Percentiles rank a stretch among this genome's conserved stretches.
phyloP scores from a whole-genome alignment of 2,113 vertebrate genomes.

The Picathartes gymnocephalus region DNA sequence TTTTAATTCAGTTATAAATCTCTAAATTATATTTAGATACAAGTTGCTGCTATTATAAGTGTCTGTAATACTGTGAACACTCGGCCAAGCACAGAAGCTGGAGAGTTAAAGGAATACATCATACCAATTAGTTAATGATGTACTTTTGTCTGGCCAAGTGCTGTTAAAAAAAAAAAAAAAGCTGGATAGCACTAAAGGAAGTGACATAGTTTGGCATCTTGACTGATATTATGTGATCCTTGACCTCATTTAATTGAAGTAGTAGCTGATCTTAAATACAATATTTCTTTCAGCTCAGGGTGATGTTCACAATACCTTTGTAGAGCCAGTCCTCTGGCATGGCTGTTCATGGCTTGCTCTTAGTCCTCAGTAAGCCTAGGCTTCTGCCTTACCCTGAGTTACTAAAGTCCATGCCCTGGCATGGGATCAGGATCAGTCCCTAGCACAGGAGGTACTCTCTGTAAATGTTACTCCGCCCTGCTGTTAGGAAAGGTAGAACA shows the following conservation, averaged over 20 bases:
- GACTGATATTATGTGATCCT: background rate
- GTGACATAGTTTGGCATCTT: conserved; percentile 14
- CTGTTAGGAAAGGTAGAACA: background rate
- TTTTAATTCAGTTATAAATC: background rate
- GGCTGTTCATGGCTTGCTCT: background rate
- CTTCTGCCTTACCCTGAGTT: background rate
- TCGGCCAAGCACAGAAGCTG: background rate
- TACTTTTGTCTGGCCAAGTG: conserved; percentile 8
- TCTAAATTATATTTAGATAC: background rate
- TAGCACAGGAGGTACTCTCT: background rate
- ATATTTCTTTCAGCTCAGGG: background rate
- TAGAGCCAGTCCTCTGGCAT: background rate
- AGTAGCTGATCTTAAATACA: background rate
- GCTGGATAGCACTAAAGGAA: conserved; percentile 25
- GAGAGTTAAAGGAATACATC: conserved; percentile 19
- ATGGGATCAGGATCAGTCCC: background rate
- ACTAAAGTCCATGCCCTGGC: background rate
- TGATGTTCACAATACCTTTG: background rate
- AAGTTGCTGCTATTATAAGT: background rate
- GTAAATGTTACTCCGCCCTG: background rate
- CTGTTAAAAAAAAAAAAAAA: background rate
- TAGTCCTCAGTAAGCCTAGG: background rate
- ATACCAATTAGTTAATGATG: conserved; percentile 31
- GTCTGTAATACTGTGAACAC: background rate
- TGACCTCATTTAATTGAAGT: conserved; percentile 7